Conservation (phyloP, 92 coral and sea anemone species). For the Siderastrea siderea region DNA sequence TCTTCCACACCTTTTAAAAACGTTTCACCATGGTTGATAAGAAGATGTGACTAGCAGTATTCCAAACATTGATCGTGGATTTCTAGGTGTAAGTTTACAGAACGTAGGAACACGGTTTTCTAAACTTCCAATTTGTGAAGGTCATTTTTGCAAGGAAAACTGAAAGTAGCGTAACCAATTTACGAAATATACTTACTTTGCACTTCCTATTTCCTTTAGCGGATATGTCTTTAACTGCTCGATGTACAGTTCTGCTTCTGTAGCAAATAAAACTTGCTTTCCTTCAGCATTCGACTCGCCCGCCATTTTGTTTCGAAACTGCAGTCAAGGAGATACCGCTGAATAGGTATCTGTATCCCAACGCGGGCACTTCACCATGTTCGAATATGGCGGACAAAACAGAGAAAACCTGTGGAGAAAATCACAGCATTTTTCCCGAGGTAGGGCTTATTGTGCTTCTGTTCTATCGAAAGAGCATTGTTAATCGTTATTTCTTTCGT, state of each 20-base stretch:
- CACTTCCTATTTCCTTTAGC: constrained; percentile 87
- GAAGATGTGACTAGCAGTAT: not conserved
- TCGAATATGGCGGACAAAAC: constrained; percentile 90
- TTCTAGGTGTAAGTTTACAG: not conserved
- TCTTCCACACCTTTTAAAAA: not conserved
- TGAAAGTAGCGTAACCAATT: not conserved
- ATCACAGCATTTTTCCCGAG: not conserved
- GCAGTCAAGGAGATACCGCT: constrained; percentile 80
- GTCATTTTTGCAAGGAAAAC: not conserved
- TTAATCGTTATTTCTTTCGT: not conserved
- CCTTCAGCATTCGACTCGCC: constrained; percentile 49
- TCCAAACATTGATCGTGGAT: not conserved
- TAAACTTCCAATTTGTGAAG: not conserved
- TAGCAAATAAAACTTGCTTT: constrained; percentile 81
- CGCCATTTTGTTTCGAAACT: constrained; percentile 73
- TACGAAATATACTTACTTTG: constrained; percentile 73
- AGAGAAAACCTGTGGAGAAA: not conserved
- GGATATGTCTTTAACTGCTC: constrained; percentile 82
- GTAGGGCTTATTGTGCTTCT: not conserved
- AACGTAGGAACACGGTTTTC: not conserved
- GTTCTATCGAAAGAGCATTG: not conserved
- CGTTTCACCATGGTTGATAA: not conserved
- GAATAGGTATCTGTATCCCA: not conserved
- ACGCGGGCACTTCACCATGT: constrained; percentile 27
- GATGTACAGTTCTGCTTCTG: constrained; percentile 97